Evolutionary conservation across 1,140 invertebrate genomes (phyloP), one percentile per base, ranked within the genome.

Genomic region (Oryzaephilus surinamensis): DNA sequence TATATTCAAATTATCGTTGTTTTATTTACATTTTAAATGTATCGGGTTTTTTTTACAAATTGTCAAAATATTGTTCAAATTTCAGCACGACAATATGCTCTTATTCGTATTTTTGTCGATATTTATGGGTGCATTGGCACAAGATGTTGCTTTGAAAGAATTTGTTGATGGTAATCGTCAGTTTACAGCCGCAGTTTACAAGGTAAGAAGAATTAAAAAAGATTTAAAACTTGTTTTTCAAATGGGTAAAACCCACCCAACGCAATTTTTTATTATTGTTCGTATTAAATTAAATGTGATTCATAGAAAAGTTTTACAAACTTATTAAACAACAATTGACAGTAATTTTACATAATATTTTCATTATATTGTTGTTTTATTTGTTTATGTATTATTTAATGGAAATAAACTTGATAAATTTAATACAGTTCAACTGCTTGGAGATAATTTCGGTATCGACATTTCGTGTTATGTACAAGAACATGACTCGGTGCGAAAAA

Each of bases 401-500:
- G n/a, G n/a, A 24, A n/a, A 8, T n/a, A 24, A 29, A 29, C 27
- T 12, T 12, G 27, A 12, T 11, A 29, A 14, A 5, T 29, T 29
- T 6, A 6, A 29, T 12, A 29, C 15, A 29, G 6, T 29, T 29
- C 11, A 29, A 24, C 7, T 24, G 7, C 11, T 29, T n/a, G 15
- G 11, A 14, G 11, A 13, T 20, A 14, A 26, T 36, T 0, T 18
- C 34, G 46, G 82, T 77, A 48, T n/a, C n/a, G n/a, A n/a, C 84
- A 88, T 4, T 81, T 73, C 0, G 82, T 88, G 11, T 75, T 77
- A 27, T 73, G 63, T 4, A 84, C 65, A 0, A 83, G 65, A 1
- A 69, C 61, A 16, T 72, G 67, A 2, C 83, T 56, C 0, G 80
- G 70, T 1, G 77, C 75, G 2, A 73, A 74, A 50, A 76, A 77